phyloP scores from a whole-genome alignment of 2,113 vertebrate species.

The Greenwoodochromis staneri region DNA sequence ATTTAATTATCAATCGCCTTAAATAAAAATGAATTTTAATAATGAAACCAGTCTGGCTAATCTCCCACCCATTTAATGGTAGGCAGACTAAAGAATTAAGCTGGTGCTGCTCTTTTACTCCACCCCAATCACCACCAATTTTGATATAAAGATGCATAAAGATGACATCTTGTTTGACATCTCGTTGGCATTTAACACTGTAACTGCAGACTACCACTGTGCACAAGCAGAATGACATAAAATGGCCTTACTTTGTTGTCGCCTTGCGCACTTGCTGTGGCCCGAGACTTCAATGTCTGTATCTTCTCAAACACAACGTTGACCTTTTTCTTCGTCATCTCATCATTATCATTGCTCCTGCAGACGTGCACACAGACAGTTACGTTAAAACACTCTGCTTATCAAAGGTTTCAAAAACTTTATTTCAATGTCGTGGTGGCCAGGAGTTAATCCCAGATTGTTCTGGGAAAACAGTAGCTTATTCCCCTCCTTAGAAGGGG shows the following conservation, averaged over 20 bases:
- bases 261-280: conserved; percentile 75
- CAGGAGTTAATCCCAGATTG: conserved; percentile 40
- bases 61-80: neutral
- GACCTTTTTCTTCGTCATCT: conserved; percentile 92
- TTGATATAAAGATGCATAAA: neutral
- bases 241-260: conserved; percentile 65
- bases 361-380: conserved; percentile 12
- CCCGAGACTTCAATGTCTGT: conserved; percentile 93
- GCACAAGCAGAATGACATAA: neutral
- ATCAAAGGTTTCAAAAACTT: neutral
- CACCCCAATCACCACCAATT: neutral
- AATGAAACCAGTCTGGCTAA: neutral
- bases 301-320: conserved; percentile 99
- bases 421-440: neutral
- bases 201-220: neutral
- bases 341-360: conserved; percentile 89
- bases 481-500: conserved; percentile 29
- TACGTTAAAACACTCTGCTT: neutral
- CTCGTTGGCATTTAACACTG: neutral
- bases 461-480: conserved; percentile 26
- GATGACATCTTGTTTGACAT: neutral
- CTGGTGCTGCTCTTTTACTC: neutral
- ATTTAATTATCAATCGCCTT: neutral
- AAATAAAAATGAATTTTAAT: neutral
- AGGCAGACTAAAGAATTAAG: neutral